Base-by-base conservation (phyloP, 2,888 invertebrate species). In the Sicus ferrugineus region DNA sequence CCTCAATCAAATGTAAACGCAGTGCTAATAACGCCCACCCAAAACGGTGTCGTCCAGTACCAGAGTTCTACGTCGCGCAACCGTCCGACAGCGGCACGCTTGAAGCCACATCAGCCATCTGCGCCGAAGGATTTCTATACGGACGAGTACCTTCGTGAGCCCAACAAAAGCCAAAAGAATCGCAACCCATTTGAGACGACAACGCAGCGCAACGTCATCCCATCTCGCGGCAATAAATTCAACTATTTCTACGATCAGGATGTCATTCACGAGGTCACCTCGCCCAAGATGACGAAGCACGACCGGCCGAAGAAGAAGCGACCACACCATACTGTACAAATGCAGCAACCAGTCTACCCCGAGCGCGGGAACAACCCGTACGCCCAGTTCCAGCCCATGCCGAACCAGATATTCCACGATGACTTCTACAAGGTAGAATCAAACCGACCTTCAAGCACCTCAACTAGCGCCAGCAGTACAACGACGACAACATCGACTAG, bases 401-500 rank as follows among this genome's bases (percentile, higher is more conserved):
- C 80, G 4, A 84, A 83, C 62, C 82, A 84, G 69, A 81, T 84
- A 31, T 76, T 79, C 0, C 79, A 78, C 46, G 85, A 85, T 62
- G 84, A 85, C 63, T 84, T 81, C 74, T 84, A 77, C 67, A 80
- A 78, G 69, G 68, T 77, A 14, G 77, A 76, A 34, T 72, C 76
- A 11, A 76, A 75, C 68, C 76, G 74, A 48, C 72, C 73, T 2
- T 65, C 73, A 5, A 70, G 75, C 3, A 70, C 73, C 0, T 79
- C 81, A n/a, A 81, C 85, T 1, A 82, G 81, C 50, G 74, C 81
- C 0, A 85, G 87, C 0, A 86, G 86, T 30, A 86, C 87, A 70
- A 87, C 79, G 2, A 77, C 84, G 84, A 72, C 88, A 75, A 78
- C 88, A 79, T 76, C 88, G 80, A 77, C 87, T 77, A 87, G 88